These are phyloP conservation scores for Lytechinus variegatus DNA, from an alignment of 35 echinoderm and acorn worm species.

Conservation along the genomic window DNA sequence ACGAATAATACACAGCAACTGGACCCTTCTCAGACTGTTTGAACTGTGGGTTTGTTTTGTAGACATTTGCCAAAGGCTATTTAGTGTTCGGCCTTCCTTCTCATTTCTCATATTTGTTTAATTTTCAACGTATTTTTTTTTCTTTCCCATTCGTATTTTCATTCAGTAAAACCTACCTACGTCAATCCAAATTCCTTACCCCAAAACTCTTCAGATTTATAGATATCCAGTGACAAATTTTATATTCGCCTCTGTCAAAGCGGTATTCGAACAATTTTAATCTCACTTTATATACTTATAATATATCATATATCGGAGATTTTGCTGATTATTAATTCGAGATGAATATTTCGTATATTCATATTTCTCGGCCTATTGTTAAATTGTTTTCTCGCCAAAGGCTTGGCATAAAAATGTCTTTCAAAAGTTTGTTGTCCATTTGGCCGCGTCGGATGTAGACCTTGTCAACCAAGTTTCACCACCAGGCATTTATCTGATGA, in stretches of 20 bases:
- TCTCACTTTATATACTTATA: neutral
- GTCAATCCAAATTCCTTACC: neutral
- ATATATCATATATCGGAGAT: neutral
- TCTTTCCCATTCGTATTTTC: neutral
- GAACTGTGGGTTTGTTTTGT: neutral
- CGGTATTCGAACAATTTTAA: neutral
- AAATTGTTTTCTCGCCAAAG: slow-evolving; percentile 1
- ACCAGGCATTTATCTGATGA: neutral
- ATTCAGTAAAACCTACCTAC: neutral
- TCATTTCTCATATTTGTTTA: neutral
- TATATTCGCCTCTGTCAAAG: neutral
- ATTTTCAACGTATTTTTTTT: no score
- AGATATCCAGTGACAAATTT: neutral
- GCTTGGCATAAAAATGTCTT: neutral
- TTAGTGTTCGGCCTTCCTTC: neutral
- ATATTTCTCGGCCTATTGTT: neutral
- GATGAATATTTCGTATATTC: neutral
- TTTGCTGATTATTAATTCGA: neutral
- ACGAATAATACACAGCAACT: neutral
- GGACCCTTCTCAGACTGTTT: neutral
- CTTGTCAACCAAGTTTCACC: neutral
- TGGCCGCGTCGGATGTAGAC: neutral
- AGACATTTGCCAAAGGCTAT: neutral
- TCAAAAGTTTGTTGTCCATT: neutral
- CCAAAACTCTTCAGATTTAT: neutral